Evolutionary conservation across 2,888 invertebrate species (phyloP).

Genomic region (Rugalucina vietnamica): DNA sequence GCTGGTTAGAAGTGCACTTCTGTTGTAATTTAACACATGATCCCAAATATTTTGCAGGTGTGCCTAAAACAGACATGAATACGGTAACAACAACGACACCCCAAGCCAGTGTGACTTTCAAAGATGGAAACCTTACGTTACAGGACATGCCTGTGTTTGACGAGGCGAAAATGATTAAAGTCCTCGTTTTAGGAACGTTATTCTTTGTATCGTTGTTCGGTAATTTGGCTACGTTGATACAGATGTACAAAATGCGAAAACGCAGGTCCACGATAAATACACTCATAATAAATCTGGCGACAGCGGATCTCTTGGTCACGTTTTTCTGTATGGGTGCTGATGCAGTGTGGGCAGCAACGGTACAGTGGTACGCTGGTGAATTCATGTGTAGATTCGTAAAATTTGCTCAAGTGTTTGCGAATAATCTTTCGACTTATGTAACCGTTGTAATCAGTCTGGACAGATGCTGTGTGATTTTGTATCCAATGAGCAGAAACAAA

Average conservation of each 20-base stretch:
- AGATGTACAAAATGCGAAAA: constrained; percentile 87
- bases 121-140: not conserved
- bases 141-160: constrained; percentile 87
- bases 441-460: constrained; percentile 93
- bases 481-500: constrained; percentile 86
- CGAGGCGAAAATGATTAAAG: constrained; percentile 87
- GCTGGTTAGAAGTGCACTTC: not conserved
- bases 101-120: not conserved
- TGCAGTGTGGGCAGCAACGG: constrained; percentile 91
- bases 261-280: constrained; percentile 87
- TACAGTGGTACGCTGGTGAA: constrained; percentile 92
- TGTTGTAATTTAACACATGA: not conserved
- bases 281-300: constrained; percentile 91
- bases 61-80: not conserved
- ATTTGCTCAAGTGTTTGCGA: constrained; percentile 91
- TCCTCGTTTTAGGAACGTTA: constrained; percentile 89
- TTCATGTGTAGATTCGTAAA: constrained; percentile 92
- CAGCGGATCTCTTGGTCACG: constrained; percentile 92
- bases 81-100: not conserved
- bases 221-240: constrained; percentile 91
- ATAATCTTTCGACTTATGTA: constrained; percentile 93
- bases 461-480: constrained; percentile 90
- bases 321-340: constrained; percentile 92
- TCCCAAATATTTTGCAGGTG: not conserved
- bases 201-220: constrained; percentile 90